A percentile compares a stretch with the other conserved stretches of the same genome.
phyloP scores from a whole-genome alignment of 2,888 invertebrate species.

The Pyrocoelia pectoralis region DNA sequence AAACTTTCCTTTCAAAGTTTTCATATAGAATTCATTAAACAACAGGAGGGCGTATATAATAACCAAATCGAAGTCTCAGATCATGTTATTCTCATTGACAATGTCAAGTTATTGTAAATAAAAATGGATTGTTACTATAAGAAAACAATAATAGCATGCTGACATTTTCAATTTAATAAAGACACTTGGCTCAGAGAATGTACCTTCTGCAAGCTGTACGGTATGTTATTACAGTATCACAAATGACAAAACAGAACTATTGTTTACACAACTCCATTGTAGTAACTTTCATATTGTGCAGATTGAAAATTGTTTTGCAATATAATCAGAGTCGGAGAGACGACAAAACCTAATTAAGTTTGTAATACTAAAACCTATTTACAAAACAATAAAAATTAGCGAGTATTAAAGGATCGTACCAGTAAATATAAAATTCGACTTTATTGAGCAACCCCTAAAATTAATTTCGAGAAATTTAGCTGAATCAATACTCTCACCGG shows the following conservation, averaged over 20 bases:
- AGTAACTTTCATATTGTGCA: conserved; percentile 1
- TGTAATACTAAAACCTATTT: background rate
- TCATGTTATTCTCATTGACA: too few relatives aligned
- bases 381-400: background rate
- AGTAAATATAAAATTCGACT: conserved; percentile 3
- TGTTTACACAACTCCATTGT: conserved; percentile 1
- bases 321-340: background rate
- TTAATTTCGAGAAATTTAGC: conserved; percentile 17
- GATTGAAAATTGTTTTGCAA: background rate
- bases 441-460: conserved; percentile 4
- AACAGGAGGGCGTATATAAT: too few relatives aligned
- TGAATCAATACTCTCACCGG: conserved; percentile 16
- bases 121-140: too few relatives aligned
- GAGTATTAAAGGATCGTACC: background rate
- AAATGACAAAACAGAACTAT: background rate
- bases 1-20: too few relatives aligned
- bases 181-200: background rate
- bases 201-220: background rate
- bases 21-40: too few relatives aligned
- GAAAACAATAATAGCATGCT: background rate
- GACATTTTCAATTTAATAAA: background rate
- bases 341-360: background rate
- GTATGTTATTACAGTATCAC: background rate
- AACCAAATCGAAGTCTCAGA: too few relatives aligned
- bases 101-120: too few relatives aligned